Evolutionary conservation across 2,113 vertebrate genomes (phyloP), one percentile per base, ranked within the genome.

Genomic region (Jaculus jaculus): DNA sequence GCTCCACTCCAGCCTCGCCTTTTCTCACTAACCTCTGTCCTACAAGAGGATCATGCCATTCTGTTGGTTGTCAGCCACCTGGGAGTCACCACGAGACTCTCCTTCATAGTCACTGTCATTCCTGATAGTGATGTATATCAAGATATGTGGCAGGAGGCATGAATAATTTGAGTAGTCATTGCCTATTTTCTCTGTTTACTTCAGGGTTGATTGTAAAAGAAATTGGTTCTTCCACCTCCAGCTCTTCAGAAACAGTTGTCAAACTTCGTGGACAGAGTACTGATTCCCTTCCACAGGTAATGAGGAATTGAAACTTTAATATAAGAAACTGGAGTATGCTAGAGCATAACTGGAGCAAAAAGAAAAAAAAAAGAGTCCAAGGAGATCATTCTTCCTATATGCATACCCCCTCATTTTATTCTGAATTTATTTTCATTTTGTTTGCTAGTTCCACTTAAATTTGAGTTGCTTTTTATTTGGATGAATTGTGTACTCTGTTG

Each of bases 231-330:
- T 99, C 99, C 96, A 99, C 99, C 3, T 99, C 99, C 92, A 99
- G 99, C 98, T 99, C 99, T 71, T 99, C 99, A 0, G 99, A 99
- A 98, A 99, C 99, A 0, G 99, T 99, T 23, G 99, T 99, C 81
- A 99, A 99, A 97, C 99, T 99, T 96, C 99, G 99, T 77, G 99
- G 99, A 82, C 99, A 99, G 97, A 99, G 99, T 97, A 99, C 99
- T 0, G 99, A 99, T 98, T 99, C 99, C 54, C 98, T 99, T 86
- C 99, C 99, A 12, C 99, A 99, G 99, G 99, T 99, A 97, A 0
- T 74, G 24, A n/a, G n/a, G 11, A 58, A 26, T 37, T 24, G 23
- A 54, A 37, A 47, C 12, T 26, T 61, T 74, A 58, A 58, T 34
- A 10, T 58, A 16, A 90, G 39, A 3, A 88, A 9, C n/a, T 34